These are phyloP conservation scores for Sebastes glaucus DNA, from an alignment of 2,797 vertebrate genomes.

Conservation along the genomic window DNA sequence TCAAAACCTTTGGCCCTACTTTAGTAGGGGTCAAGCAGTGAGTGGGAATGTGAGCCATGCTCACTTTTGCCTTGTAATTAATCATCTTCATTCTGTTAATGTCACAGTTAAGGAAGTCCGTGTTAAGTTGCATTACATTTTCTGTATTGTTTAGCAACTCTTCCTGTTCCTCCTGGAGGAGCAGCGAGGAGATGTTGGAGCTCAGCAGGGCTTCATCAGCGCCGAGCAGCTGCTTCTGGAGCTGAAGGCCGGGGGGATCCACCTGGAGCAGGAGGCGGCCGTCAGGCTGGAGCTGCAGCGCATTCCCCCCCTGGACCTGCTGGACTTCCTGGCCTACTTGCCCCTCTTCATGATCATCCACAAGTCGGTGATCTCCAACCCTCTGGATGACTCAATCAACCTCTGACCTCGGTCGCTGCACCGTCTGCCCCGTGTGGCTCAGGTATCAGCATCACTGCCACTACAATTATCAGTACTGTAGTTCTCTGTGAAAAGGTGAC, in stretches of 20 bases:
- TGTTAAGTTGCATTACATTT: too few relatives aligned
- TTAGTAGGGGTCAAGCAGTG: too few relatives aligned
- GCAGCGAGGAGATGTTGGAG: slow-evolving; percentile 54
- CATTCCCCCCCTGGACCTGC: slow-evolving; percentile 72
- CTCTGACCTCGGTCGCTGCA: slow-evolving; percentile 52
- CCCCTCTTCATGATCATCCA: slow-evolving; percentile 82
- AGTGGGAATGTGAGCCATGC: too few relatives aligned
- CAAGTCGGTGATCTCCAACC: slow-evolving; percentile 78
- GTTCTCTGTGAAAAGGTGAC: background rate
- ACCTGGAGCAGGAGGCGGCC: slow-evolving; percentile 61
- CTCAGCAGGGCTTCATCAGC: slow-evolving; percentile 67
- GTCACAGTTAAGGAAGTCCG: background rate
- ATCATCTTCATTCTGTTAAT: too few relatives aligned
- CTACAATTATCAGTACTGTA: background rate
- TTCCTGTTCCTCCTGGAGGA: slow-evolving; percentile 84
- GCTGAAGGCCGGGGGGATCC: slow-evolving; percentile 78
- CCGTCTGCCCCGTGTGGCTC: background rate
- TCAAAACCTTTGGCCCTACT: too few relatives aligned
- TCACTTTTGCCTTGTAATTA: too few relatives aligned
- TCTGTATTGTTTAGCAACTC: slow-evolving; percentile 65
- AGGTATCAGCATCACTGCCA: background rate
- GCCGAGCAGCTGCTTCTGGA: slow-evolving; percentile 80
- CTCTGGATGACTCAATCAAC: slow-evolving; percentile 64
- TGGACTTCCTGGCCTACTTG: slow-evolving; percentile 81
- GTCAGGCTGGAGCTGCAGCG: slow-evolving; percentile 62